These are phyloP conservation scores for Paralvinella palmiformis DNA, from an alignment of 1,140 invertebrate species.

Conservation along the genomic window DNA sequence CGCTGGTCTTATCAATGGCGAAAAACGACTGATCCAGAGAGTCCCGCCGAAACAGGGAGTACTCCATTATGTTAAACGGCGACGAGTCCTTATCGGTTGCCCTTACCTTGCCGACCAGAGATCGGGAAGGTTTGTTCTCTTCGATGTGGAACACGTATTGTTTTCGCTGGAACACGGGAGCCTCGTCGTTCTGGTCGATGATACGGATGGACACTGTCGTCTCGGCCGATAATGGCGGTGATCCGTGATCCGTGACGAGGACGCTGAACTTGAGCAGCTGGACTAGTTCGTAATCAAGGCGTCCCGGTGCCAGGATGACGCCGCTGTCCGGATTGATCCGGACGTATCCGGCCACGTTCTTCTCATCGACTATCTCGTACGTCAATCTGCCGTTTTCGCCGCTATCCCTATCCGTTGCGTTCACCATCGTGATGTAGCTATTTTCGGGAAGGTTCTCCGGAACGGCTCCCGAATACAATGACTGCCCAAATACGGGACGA, in stretches of 20 bases:
- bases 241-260: slow-evolving; percentile 88
- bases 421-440: background rate
- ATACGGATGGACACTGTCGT: slow-evolving; percentile 89
- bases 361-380: slow-evolving; percentile 5
- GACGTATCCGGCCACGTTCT: slow-evolving; percentile 47
- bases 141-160: slow-evolving; percentile 62
- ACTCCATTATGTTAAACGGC: slow-evolving; percentile 15
- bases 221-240: slow-evolving; percentile 68
- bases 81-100: slow-evolving; percentile 12
- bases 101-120: slow-evolving; percentile 38
- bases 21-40: too few relatives aligned
- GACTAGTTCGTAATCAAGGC: slow-evolving; percentile 85
- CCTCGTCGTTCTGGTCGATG: slow-evolving; percentile 68
- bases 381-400: slow-evolving; percentile 10
- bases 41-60: too few relatives aligned
- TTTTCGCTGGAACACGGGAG: slow-evolving; percentile 70
- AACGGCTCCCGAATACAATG: slow-evolving; percentile 4
- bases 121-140: slow-evolving; percentile 75
- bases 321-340: slow-evolving; percentile 79
- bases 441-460: slow-evolving; percentile 15
- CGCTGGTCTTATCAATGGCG: too few relatives aligned
- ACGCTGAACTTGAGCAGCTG: slow-evolving; percentile 81
- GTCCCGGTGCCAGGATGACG: slow-evolving; percentile 68
- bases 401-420: slow-evolving; percentile 3
- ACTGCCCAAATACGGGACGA: slow-evolving; percentile 19